Base-by-base conservation (phyloP, 2,888 invertebrate species). In the Lasioglossum calceatum region DNA sequence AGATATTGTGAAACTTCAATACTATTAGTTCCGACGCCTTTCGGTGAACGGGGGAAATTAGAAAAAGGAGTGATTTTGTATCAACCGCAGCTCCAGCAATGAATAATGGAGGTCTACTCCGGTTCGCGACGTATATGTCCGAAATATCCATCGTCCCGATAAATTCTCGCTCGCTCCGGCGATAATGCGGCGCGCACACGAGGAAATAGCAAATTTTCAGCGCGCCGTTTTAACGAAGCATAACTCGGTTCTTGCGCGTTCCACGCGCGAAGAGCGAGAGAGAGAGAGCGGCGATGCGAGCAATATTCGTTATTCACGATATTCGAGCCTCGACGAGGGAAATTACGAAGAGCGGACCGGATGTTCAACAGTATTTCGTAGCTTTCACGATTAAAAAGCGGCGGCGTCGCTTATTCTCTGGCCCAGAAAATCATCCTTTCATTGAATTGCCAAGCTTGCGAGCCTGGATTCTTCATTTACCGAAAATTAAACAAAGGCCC, bases 191-290 rank as follows among this genome's bases (percentile, higher is more conserved):
- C 70, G 23, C 70, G 70, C 70, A 12, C 23, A 36, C 19, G 77
- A 61, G 64, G 27, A 61, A 61, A 67, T 14, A 77, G 64, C 58
- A 61, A 77, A 54, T 74, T 71, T 71, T 76, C 75, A 82, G 64
- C 39, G 81, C 83, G 50, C 71, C 64, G 50, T 73, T 84, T 77
- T 84, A 85, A 84, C 77, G 75, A 84, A 58, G 71, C 32, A 83
- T 83, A 84, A 84, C 84, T 73, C 84, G 78, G 47, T 73, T 73
- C 73, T 32, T 27, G 47, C 44, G 42, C 44, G 72, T 44, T 27
- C 44, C n/a, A 42, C 7, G 42, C 42, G 42, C 42, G 5, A 5
- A 42, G 47, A 16, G 47, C 5, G 47, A 47, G 16, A 47, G 47
- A 47, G 47, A 47, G 16, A 16, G 16, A 16, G 16, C 4, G 47